These are phyloP conservation scores for Drosophila sp. DNA, from an alignment of 1,140 invertebrate species.

Conservation along the genomic window DNA sequence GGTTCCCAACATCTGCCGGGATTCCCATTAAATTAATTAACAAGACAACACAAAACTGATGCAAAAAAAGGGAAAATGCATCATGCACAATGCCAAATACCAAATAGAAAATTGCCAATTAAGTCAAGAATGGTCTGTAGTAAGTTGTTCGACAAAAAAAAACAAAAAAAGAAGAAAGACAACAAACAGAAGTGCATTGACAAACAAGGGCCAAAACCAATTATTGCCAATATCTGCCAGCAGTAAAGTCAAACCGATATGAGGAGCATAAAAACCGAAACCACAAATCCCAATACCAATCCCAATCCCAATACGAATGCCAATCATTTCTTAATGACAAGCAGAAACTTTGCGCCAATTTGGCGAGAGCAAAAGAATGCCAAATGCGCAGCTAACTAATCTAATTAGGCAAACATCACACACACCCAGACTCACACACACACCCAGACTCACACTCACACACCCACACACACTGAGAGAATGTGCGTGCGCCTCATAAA, in stretches of 20 bases:
- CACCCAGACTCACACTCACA: slow-evolving; percentile 17
- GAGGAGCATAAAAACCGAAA: background rate
- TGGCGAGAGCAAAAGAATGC: slow-evolving; percentile 40
- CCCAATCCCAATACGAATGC: slow-evolving; percentile 1
- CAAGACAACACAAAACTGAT: slow-evolving; percentile 28
- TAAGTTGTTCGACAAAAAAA: background rate
- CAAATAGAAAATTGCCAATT: slow-evolving; percentile 34
- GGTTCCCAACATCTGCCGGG: slow-evolving; percentile 25
- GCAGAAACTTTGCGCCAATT: slow-evolving; percentile 26
- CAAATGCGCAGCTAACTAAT: slow-evolving; percentile 64
- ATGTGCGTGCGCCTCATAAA: slow-evolving; percentile 59
- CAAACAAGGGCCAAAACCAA: slow-evolving; percentile 29
- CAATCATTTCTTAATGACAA: slow-evolving; percentile 30
- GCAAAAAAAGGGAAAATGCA: slow-evolving; percentile 29
- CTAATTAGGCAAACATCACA: slow-evolving; percentile 62
- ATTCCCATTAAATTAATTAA: slow-evolving; percentile 58
- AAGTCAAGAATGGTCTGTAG: slow-evolving; percentile 32
- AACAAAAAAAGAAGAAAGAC: background rate
- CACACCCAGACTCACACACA: background rate
- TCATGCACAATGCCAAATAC: background rate
- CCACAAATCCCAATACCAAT: background rate
- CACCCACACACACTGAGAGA: slow-evolving; percentile 1
- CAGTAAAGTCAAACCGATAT: slow-evolving; percentile 32
- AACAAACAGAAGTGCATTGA: slow-evolving; percentile 5
- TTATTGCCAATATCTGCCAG: slow-evolving; percentile 27